These are phyloP conservation scores for Harmothoe impar DNA, from an alignment of 2,888 invertebrate genomes.

Conservation along the genomic window DNA sequence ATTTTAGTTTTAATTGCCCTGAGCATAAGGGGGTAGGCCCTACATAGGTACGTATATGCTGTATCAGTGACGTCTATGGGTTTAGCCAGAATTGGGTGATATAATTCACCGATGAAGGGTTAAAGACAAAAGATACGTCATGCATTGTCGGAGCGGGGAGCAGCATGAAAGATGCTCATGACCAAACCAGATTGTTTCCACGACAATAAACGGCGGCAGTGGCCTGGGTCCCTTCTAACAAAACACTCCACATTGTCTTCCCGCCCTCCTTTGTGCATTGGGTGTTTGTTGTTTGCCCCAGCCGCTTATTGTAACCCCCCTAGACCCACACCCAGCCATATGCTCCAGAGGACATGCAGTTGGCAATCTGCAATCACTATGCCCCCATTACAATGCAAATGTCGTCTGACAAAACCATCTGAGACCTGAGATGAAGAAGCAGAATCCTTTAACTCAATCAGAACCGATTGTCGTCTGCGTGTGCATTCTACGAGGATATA, in stretches of 20 bases:
- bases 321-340: not conserved
- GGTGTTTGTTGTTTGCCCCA: not conserved
- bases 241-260: constrained; percentile 3
- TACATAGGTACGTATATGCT: too few relatives aligned
- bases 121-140: not conserved
- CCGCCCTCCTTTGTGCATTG: not conserved
- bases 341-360: not conserved
- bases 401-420: constrained; percentile 32
- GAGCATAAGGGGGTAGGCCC: too few relatives aligned
- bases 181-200: constrained; percentile 39
- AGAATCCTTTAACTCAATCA: not conserved
- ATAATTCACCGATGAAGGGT: constrained; percentile 3
- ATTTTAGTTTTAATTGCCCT: too few relatives aligned
- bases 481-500: too few relatives aligned
- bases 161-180: constrained; percentile 7
- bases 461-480: not conserved
- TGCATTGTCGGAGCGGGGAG: not conserved
- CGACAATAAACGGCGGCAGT: not conserved
- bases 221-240: not conserved
- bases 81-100: too few relatives aligned
- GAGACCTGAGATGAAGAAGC: not conserved
- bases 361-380: constrained; percentile 4
- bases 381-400: not conserved
- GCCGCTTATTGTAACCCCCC: not conserved
- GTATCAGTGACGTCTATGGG: too few relatives aligned